A percentile compares a stretch with the other conserved stretches of the same genome.
Evolutionary conservation across 2,888 invertebrate species (phyloP).

Genomic region (Pseudococcus jackbeardsleyi): DNA sequence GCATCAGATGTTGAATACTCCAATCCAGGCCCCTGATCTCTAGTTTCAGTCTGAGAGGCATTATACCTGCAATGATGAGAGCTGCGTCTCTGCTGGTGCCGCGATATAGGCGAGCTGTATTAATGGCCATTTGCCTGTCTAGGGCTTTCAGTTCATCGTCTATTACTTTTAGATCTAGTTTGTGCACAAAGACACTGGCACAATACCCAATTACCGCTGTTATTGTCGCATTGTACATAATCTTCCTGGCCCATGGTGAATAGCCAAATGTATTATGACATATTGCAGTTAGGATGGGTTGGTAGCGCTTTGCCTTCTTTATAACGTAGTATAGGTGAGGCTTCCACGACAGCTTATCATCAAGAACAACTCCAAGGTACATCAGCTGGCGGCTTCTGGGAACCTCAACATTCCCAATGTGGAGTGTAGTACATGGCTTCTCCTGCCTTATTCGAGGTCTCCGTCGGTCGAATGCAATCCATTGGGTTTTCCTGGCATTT

Average conservation of each 20-base stretch:
- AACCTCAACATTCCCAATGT: neutral
- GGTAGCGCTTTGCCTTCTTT: neutral
- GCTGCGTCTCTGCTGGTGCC: neutral
- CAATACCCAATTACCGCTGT: neutral
- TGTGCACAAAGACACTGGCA: neutral
- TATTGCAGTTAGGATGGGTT: neutral
- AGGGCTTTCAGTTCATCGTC: neutral
- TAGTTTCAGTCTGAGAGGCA: neutral
- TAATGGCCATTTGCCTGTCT: neutral
- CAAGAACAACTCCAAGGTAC: neutral
- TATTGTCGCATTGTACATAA: neutral
- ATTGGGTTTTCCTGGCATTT: neutral
- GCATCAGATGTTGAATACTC: too few relatives aligned
- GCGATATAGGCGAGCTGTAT: neutral
- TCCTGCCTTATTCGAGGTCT: neutral
- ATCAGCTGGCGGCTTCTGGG: neutral
- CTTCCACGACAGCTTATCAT: neutral
- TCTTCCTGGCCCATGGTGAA: neutral
- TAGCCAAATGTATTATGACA: neutral
- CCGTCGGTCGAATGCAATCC: neutral
- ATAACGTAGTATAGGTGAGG: neutral
- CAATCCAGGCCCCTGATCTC: neutral
- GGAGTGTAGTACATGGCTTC: neutral
- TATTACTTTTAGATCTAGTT: neutral
- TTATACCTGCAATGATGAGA: neutral